Evolutionary conservation across 2,797 vertebrate genomes (phyloP), one percentile per base, ranked within the genome.

Genomic region (Galago senegalensis): DNA sequence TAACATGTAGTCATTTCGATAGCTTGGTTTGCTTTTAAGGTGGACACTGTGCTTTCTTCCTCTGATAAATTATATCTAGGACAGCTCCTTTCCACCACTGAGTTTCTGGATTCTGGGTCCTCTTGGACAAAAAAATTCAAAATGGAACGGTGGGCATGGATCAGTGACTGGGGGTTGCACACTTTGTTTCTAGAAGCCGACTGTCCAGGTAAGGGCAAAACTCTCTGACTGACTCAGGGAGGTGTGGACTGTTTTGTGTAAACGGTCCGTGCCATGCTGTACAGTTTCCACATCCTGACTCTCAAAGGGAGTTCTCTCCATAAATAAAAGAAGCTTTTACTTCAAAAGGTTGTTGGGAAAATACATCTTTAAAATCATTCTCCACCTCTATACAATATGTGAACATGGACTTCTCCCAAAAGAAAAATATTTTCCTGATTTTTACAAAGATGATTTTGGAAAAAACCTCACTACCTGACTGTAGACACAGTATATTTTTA

Each of bases 211-310:
- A 93, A 84, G 77, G 25, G 53, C 70, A 93, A 58, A 58, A 46
- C 73, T 89, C 23, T 93, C 88, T 75, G 93, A 76, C 67, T 84
- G 87, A 87, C 92, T 89, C 79, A 95, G 93, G 63, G 37, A 97
- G 77, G 73, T 60, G 25, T 53, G 56, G 72, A 80, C 67, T 49
- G 31, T 60, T 95, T 80, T 93, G 73, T 72, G 46, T 94, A 87
- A 96, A 89, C 49, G 92, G 8, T 17, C 67, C 43, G 11, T 29
- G 17, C 72, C 67, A 82, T 49, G 49, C n/a, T 69, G 49, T 53
- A 53, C 49, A 49, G 20, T 84, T 77, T 94, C 43, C 60, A 85
- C 31, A 80, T 88, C 61, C 75, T 94, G 86, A 12, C 67, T 94
- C 40, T 87, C 56, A 65, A 91, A 70, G 17, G 13, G 61, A 92